Evolutionary conservation across 2,113 vertebrate genomes (phyloP).

Genomic region (Crotalus tigris): DNA sequence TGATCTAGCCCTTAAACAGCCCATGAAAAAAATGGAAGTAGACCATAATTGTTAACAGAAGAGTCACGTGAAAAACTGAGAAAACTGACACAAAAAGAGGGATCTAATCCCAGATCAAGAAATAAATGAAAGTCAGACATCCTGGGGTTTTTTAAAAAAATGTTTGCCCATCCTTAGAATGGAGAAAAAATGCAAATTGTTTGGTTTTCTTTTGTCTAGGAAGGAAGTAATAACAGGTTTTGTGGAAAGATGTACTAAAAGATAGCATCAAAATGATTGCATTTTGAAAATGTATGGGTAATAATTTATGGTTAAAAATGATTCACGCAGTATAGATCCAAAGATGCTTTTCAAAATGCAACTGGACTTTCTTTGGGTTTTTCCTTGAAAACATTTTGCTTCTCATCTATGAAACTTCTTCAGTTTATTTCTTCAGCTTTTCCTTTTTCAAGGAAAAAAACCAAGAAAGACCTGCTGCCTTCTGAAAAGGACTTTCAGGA

Average conservation of each 20-base stretch:
- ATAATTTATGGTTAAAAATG: neutral
- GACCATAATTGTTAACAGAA: neutral
- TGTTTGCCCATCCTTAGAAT: neutral
- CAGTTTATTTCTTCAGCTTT: neutral
- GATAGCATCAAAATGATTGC: neutral
- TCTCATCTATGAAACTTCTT: neutral
- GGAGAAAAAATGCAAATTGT: neutral
- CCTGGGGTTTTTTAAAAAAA: neutral
- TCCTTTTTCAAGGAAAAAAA: neutral
- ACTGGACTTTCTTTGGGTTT: neutral
- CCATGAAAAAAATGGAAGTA: neutral
- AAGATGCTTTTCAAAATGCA: neutral
- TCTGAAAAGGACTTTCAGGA: neutral
- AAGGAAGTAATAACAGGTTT: neutral
- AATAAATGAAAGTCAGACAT: neutral
- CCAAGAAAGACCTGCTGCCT: neutral
- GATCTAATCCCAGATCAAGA: neutral
- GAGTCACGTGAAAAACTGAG: neutral
- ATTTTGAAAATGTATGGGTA: neutral
- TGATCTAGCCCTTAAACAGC: neutral
- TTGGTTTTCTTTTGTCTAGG: neutral
- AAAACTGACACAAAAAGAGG: neutral
- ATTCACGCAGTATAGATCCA: neutral
- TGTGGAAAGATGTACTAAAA: neutral
- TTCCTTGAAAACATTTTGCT: neutral